Base-by-base conservation (phyloP, 2,888 invertebrate species). In the Cordylochernes scorpioides region DNA sequence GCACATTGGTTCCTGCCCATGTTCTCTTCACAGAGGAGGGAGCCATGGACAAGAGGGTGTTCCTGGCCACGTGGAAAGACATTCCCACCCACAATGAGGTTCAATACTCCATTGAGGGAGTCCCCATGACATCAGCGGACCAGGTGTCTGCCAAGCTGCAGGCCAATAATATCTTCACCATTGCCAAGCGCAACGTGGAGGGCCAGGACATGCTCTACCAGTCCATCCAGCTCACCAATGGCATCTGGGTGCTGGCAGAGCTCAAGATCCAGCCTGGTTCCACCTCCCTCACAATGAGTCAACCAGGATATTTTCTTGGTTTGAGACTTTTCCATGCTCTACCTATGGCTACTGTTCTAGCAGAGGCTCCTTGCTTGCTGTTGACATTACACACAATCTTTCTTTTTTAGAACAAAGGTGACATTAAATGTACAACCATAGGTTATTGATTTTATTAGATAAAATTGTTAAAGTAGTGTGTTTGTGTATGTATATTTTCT, bases 151-250 rank as follows among this genome's bases (percentile, higher is more conserved):
- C 72, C 43, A 86, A 84, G 54, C 75, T 97, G 71, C 74, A 82
- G 18, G 68, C 78, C 32, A 91, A 78, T 57, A 94, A 97, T 57
- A 70, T 97, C 3, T 94, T 84, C 51, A 97, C 94, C 0, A 91
- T 97, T 49, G 94, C 94, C 12, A 91, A 94, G 54, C 64, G 94
- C 15, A 91, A 86, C 53, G 91, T 97, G 0, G 97, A 97, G 55
- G 94, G 94, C 0, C 94, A 97, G 53, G 94, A 97, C 47, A 88
- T 97, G 84, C 61, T 97, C 3, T 97, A 97, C 58, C 94, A 97
- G 50, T 88, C 86, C 0, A 59, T 97, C 7, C 91, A 91, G 54
- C 62, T 97, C 30, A 78, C 80, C 8, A 97, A 97, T 54, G 80
- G 80, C 43, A 86, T 97, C 45, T 91, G 88, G 86, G 82, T 94